Percentiles rank a stretch among this genome's conserved stretches.
phyloP scores from a whole-genome alignment of 1,140 invertebrate genomes.

The Thereuonema tuberculata region DNA sequence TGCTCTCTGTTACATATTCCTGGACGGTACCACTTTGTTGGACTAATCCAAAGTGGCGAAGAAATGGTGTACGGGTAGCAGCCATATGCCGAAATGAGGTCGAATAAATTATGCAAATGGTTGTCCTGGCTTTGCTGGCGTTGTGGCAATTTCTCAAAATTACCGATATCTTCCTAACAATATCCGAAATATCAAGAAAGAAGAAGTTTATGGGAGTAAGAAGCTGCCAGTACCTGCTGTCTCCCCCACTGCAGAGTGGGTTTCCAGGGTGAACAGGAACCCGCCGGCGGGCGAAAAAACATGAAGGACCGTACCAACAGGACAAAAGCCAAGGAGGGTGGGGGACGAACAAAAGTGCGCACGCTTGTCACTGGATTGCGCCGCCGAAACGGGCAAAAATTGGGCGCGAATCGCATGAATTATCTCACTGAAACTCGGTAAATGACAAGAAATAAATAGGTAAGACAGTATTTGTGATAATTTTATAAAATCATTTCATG shows the following conservation, averaged over 20 bases:
- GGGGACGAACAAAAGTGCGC: not conserved
- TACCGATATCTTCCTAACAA: too few relatives aligned
- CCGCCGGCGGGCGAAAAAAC: not conserved
- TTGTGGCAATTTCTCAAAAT: too few relatives aligned
- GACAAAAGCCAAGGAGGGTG: not conserved
- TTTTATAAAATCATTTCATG: too few relatives aligned
- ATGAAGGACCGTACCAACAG: not conserved
- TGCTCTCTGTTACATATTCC: not conserved
- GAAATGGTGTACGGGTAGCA: not conserved
- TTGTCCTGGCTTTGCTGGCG: not conserved
- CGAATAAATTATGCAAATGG: constrained; percentile 4
- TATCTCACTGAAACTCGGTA: too few relatives aligned
- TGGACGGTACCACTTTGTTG: not conserved
- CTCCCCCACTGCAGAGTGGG: not conserved
- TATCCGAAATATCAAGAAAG: too few relatives aligned
- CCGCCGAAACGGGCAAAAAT: too few relatives aligned
- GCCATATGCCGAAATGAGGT: constrained; percentile 1
- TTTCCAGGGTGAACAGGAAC: not conserved
- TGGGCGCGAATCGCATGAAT: too few relatives aligned
- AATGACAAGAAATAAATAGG: too few relatives aligned
- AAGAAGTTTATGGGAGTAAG: too few relatives aligned
- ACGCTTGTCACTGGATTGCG: too few relatives aligned
- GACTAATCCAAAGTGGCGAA: not conserved
- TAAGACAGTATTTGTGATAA: too few relatives aligned
- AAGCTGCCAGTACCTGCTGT: not conserved